These are phyloP conservation scores for Aelia acuminata DNA, from an alignment of 2,888 invertebrate genomes.

Conservation along the genomic window DNA sequence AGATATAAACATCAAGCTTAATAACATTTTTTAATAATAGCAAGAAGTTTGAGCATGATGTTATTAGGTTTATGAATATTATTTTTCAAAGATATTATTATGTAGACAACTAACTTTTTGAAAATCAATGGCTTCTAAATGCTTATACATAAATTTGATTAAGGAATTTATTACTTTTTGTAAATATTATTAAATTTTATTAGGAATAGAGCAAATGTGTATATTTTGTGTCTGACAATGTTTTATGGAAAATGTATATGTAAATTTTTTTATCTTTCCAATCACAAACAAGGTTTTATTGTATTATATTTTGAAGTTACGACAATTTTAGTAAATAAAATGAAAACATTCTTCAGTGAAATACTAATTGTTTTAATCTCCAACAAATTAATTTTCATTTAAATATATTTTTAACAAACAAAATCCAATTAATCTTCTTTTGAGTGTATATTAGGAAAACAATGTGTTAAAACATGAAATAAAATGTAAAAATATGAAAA, in stretches of 20 bases:
- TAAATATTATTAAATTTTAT: not conserved
- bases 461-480: not conserved
- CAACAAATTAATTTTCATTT: not conserved
- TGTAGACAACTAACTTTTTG: not conserved
- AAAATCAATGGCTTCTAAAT: not conserved
- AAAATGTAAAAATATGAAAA: not conserved
- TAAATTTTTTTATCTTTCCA: too few species aligned
- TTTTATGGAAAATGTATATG: not conserved
- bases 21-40: not conserved
- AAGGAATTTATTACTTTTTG: not conserved
- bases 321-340: not conserved
- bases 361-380: not conserved
- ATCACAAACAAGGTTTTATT: too few species aligned
- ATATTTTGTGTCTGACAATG: not conserved
- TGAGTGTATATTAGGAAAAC: not conserved
- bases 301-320: not conserved
- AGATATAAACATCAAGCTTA: not conserved
- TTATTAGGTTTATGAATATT: not conserved
- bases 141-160: not conserved
- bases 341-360: not conserved
- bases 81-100: not conserved
- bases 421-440: not conserved
- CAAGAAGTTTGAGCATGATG: not conserved
- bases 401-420: not conserved
- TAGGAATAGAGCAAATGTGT: not conserved